phyloP scores from a whole-genome alignment of 2,797 vertebrate species.

The Babyrousa celebensis region DNA sequence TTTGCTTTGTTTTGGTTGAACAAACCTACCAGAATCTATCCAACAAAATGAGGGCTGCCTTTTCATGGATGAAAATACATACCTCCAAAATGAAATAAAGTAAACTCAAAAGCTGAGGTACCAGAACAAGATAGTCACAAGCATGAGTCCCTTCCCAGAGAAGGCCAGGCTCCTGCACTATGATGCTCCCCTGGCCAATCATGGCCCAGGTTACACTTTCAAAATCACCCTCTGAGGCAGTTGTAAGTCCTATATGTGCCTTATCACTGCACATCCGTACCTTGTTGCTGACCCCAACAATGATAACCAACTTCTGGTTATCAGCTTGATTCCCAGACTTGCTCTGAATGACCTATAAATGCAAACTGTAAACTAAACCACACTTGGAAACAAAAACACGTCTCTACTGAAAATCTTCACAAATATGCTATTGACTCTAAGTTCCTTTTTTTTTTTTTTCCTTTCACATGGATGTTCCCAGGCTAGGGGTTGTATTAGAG shows the following conservation, averaged over 20 bases:
- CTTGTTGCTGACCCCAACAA: neutral
- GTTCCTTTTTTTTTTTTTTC: neutral
- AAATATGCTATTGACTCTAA: neutral
- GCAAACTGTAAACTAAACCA: neutral
- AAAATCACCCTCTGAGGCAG: neutral
- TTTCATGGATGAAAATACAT: neutral
- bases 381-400: neutral
- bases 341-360: conserved; percentile 16
- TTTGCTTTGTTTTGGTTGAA: conserved; percentile 3
- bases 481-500: too few species aligned
- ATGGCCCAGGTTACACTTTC: neutral
- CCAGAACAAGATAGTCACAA: neutral
- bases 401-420: neutral
- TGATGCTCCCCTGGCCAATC: fast-evolving
- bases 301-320: neutral
- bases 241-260: neutral
- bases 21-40: conserved; percentile 15
- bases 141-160: too few species aligned
- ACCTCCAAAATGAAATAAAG: neutral
- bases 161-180: neutral
- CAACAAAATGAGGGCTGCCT: neutral
- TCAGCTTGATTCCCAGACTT: neutral
- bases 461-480: too few species aligned
- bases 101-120: neutral
- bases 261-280: neutral